Conservation (phyloP, 1,140 invertebrate genomes). For the Thaumetopoea pityocampa region DNA sequence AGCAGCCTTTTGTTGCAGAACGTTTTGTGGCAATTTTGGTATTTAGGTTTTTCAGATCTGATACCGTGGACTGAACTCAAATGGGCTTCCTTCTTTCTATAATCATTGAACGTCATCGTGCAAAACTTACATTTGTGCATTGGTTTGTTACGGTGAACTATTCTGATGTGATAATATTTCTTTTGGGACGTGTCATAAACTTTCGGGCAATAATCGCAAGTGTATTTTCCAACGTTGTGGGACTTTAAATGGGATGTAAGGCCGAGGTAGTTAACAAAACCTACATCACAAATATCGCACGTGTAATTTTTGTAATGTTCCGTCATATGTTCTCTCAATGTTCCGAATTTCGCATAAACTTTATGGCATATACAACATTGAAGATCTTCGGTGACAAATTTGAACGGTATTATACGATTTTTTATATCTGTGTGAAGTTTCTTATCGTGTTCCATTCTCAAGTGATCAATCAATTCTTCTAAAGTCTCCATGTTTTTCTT, state of each 20-base stretch:
- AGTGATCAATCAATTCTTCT: conserved; percentile 1
- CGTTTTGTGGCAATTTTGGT: conserved; percentile 19
- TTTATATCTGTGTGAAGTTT: conserved; percentile 3
- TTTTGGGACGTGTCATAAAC: background rate
- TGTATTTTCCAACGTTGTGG: background rate
- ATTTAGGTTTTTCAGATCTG: conserved; percentile 6
- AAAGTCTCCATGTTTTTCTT: conserved; percentile 10
- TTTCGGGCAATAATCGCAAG: background rate
- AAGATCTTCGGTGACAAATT: background rate
- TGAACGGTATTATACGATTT: conserved; percentile 1
- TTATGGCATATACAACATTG: background rate
- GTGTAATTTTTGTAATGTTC: conserved; percentile 6
- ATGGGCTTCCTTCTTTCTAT: conserved; percentile 20
- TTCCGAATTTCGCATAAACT: background rate
- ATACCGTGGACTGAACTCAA: conserved; percentile 15
- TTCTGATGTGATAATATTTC: conserved; percentile 21
- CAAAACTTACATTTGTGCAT: conserved; percentile 27
- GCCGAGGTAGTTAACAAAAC: background rate
- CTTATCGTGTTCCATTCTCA: background rate
- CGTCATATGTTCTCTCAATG: background rate
- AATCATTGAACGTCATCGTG: conserved; percentile 19
- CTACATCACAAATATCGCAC: conserved; percentile 3
- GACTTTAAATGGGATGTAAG: background rate
- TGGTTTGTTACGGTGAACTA: conserved; percentile 6
- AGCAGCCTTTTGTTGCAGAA: conserved; percentile 17